Percentiles rank a stretch among this genome's conserved stretches.
phyloP scores from a whole-genome alignment of 1,140 invertebrate species.

The Drosophila sucinea region DNA sequence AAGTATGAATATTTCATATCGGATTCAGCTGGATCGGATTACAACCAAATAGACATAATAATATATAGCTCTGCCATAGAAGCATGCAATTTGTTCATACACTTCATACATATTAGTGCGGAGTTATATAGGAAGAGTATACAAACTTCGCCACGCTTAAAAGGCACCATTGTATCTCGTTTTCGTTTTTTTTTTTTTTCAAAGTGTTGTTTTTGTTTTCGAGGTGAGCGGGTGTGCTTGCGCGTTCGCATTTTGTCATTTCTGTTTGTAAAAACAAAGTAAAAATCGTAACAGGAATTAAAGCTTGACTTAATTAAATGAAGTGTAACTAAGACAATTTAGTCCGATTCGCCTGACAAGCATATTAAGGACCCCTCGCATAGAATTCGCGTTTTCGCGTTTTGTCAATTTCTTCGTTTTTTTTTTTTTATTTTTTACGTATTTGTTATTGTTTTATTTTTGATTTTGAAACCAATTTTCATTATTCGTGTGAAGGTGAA shows the following conservation, averaged over 20 bases:
- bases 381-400: background rate
- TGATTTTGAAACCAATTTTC: conserved; percentile 25
- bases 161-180: background rate
- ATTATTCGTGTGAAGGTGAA: conserved; percentile 18
- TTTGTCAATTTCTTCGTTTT: background rate
- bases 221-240: conserved; percentile 1
- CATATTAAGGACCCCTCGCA: background rate
- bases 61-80: too few species aligned
- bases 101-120: too few species aligned
- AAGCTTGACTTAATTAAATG: background rate
- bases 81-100: too few species aligned
- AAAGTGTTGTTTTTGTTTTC: background rate
- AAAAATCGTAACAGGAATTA: background rate
- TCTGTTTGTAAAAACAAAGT: background rate
- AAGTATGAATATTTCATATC: too few species aligned
- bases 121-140: too few species aligned
- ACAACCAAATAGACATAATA: too few species aligned
- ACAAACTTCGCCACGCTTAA: too few species aligned
- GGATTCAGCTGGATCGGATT: too few species aligned
- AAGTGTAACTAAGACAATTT: background rate
- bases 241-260: background rate
- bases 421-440: background rate
- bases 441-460: conserved; percentile 29
- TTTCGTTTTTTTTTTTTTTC: background rate
- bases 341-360: background rate